Evolutionary conservation across 1,140 invertebrate genomes (phyloP), one percentile per base, ranked within the genome.

Genomic region (Leptinotarsa undecemlineata): DNA sequence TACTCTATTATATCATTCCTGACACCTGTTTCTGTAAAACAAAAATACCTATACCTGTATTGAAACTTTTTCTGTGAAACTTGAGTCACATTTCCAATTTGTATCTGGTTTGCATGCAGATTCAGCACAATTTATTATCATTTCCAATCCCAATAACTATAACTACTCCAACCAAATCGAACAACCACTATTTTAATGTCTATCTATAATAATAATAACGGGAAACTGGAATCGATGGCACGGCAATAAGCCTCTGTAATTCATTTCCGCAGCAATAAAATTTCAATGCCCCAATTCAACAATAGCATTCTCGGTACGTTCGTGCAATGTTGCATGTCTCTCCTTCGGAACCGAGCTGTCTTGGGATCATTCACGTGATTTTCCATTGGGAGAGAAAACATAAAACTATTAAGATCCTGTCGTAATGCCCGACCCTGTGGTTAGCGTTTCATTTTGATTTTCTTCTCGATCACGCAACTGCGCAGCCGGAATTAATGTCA

Each of bases 331-430:
- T 69, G 68, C 68, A 69, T 69, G 68, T 69, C 68, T 47, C n/a
- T 51, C 48, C 17, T 19, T 62, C n/a, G n/a, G 26, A 66, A 20
- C 68, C 20, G 23, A 19, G 42, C 48, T 69, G 68, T 69, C 68
- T 69, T 48, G 21, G 68, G 68, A 48, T 48, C 20, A 14, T 66
- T 69, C 48, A 69, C 68, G 48, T 48, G 42, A 51, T 21, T 69
- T 69, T 69, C 33, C 68, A 69, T 20, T 51, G 20, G 42, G 14
- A 69, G 68, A 51, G 48, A 69, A 69, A 17, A 69, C 68, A 69
- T 69, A 69, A 69, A 69, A 69, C 68, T 69, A 69, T 69, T 69
- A 69, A 69, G 68, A 69, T 69, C 48, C 42, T 48, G 68, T 51
- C 68, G 68, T 69, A 69, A 69, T 69, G 48, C 68, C 68, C 47